phyloP scores from a whole-genome alignment of 2,888 invertebrate species.

The Apamea epomidion region DNA sequence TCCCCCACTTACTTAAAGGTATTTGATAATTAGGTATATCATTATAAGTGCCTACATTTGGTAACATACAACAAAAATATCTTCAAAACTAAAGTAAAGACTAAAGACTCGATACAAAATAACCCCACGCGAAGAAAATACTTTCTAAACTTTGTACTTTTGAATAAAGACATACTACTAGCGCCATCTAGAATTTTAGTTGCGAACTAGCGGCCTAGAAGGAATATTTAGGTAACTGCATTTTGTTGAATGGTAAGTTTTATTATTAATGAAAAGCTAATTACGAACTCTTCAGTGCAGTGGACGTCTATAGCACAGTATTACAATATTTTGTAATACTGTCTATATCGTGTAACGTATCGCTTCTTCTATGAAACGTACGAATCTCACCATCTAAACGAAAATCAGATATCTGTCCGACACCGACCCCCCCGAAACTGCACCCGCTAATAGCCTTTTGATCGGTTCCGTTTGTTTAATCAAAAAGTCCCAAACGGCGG shows the following conservation, averaged over 20 bases:
- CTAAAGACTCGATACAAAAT: neutral
- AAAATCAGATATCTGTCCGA: neutral
- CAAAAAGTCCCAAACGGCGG: too few relatives aligned
- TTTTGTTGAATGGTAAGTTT: neutral
- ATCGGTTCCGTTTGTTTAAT: too few relatives aligned
- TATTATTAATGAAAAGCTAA: neutral
- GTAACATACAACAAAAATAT: slow-evolving; percentile 4
- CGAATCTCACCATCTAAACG: too few relatives aligned
- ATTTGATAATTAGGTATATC: neutral
- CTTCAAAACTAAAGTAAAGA: neutral
- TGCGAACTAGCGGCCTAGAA: neutral
- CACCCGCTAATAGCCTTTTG: too few relatives aligned
- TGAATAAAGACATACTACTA: slow-evolving; percentile 11
- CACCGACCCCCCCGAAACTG: too few relatives aligned
- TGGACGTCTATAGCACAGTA: neutral
- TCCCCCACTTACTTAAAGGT: too few relatives aligned
- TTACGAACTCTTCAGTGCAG: neutral
- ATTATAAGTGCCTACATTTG: neutral
- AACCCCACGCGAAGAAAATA: slow-evolving; percentile 13
- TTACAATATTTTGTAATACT: too few relatives aligned
- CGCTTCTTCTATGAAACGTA: neutral
- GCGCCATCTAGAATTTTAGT: slow-evolving; percentile 43
- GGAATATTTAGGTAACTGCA: rapidly evolving
- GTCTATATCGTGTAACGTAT: neutral
- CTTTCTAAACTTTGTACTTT: slow-evolving; percentile 42